phyloP scores from a whole-genome alignment of 2,888 invertebrate species.

The Erebia palarica region DNA sequence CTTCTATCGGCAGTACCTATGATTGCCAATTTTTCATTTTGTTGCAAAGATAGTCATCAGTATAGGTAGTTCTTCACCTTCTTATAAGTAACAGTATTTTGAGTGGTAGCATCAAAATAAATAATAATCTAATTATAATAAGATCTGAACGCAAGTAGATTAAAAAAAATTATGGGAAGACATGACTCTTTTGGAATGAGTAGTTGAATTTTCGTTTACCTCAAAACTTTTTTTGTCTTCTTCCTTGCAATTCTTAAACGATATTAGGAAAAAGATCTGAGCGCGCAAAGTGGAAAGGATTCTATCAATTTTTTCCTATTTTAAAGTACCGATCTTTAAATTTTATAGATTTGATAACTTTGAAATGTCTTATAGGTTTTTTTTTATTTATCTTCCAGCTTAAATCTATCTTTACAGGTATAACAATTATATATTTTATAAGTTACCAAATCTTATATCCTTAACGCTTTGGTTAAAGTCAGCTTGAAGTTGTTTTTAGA shows the following conservation, averaged over 20 bases:
- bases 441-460: background rate
- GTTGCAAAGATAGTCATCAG: background rate
- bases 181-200: background rate
- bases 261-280: slow-evolving; percentile 2
- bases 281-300: slow-evolving; percentile 2
- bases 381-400: no score
- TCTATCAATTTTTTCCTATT: slow-evolving; percentile 10
- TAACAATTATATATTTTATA: no score
- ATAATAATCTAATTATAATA: no score
- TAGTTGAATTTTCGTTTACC: background rate
- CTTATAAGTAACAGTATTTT: no score
- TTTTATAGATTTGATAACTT: slow-evolving; percentile 16
- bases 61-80: background rate
- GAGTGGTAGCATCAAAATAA: no score
- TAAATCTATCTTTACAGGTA: no score
- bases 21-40: no score
- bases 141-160: background rate
- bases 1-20: no score
- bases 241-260: background rate
- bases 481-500: background rate
- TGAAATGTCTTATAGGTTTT: background rate
- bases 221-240: background rate
- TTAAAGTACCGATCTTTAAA: background rate
- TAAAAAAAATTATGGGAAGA: background rate
- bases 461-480: slow-evolving; percentile 6